Evolutionary conservation across 2,797 vertebrate genomes (phyloP), one percentile per base, ranked within the genome.

Genomic region (Notamacropus eugenii): DNA sequence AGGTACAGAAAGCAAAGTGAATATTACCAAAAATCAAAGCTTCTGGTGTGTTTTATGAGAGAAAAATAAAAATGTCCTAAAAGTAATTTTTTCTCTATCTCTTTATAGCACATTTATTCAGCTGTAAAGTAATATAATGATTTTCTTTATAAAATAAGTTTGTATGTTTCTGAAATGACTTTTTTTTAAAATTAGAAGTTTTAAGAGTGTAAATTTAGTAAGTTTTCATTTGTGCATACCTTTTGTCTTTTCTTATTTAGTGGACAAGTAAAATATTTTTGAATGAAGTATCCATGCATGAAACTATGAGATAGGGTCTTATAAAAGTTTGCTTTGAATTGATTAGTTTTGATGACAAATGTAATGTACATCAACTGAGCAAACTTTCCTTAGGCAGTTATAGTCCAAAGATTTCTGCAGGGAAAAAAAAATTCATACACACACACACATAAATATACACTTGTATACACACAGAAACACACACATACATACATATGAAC

Each of bases 21-120:
- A 92, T 52, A 29, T 58, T 58, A 58, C 95, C 31, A 92, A 96
- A 97, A 95, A 74, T 55, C 90, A 54, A 95, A 92, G 55, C 2
- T 59, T 92, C 94, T 90, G 90, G 40, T 87, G 82, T 74, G 92
- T 92, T 93, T 94, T 94, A 46, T 92, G 92, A 94, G 56, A 95
- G 55, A 92, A 74, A 96, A 62, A n/a, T 46, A 93, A 96, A 93
- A 82, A 90, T 62, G 19, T 55, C 96, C 57, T 92, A 55, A 96
- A 46, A 82, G 67, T 27, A 46, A 87, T 87, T 82, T 82, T 87
- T 40, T 87, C 40, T 87, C 22, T 87, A 67, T 3, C 74, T 55
- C 24, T 97, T 62, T 90, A 54, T 62, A 94, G 34, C 94, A 91
- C 67, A 93, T 5, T 54, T 90, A 92, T 67, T 9, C 94, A 34